phyloP scores from a whole-genome alignment of 2,797 vertebrate species.

The Loriculus beryllinus region DNA sequence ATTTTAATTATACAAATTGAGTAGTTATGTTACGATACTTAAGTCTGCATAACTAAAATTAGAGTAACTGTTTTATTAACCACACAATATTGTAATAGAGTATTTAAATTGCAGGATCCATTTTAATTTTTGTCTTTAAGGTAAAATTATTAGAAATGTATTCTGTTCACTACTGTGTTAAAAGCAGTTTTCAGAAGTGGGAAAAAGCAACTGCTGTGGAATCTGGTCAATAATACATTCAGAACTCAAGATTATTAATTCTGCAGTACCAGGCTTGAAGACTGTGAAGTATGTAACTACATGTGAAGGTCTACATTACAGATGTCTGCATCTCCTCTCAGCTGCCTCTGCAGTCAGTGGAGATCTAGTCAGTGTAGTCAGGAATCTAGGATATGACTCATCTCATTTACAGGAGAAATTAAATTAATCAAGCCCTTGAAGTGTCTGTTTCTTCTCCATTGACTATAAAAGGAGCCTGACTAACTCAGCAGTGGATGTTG shows the following conservation, averaged over 20 bases:
- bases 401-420: slow-evolving; percentile 4
- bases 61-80: neutral
- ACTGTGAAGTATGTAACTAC: neutral
- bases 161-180: neutral
- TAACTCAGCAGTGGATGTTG: slow-evolving; percentile 18
- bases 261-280: neutral
- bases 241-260: neutral
- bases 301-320: neutral
- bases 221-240: neutral
- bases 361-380: neutral
- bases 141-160: neutral
- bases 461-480: slow-evolving; percentile 64
- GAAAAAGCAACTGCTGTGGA: neutral
- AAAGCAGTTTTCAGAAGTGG: neutral
- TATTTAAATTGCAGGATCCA: neutral
- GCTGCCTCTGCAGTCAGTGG: neutral
- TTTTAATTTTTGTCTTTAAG: neutral
- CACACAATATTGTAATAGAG: neutral
- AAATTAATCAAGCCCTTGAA: slow-evolving; percentile 39
- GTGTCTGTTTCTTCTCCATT: slow-evolving; percentile 1
- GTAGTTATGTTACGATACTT: neutral
- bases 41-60: neutral
- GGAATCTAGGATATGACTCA: slow-evolving; percentile 38
- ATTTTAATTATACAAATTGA: neutral
- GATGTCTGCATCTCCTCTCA: neutral